phyloP scores from a whole-genome alignment of 2,888 invertebrate genomes.

The Melinopterus prodromus region DNA sequence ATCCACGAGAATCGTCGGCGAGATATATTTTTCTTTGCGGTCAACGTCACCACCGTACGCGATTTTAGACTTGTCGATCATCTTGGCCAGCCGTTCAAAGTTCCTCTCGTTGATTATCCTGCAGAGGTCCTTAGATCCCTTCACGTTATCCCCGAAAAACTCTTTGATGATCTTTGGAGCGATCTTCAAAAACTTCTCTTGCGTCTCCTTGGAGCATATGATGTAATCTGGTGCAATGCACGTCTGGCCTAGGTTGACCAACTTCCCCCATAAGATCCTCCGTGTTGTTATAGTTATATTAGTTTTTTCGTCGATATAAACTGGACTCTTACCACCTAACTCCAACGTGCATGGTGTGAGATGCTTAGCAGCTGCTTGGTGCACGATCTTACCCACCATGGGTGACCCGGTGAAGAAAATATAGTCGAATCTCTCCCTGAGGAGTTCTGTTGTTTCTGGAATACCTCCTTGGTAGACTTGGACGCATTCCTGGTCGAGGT shows the following conservation, averaged over 20 bases:
- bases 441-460: slow-evolving; percentile 71
- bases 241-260: slow-evolving; percentile 91
- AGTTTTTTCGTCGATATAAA: slow-evolving; percentile 82
- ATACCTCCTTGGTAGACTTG: slow-evolving; percentile 73
- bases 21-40: slow-evolving; percentile 78
- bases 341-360: slow-evolving; percentile 79
- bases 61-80: slow-evolving; percentile 74
- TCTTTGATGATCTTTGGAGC: slow-evolving; percentile 71
- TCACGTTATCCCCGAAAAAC: slow-evolving; percentile 85
- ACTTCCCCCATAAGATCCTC: slow-evolving; percentile 94
- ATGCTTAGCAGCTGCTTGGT: slow-evolving; percentile 73
- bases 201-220: slow-evolving; percentile 80
- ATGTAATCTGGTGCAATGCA: slow-evolving; percentile 97
- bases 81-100: slow-evolving; percentile 77
- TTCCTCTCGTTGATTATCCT: slow-evolving; percentile 87
- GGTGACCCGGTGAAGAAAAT: slow-evolving; percentile 80
- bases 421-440: slow-evolving; percentile 76
- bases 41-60: slow-evolving; percentile 83
- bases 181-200: slow-evolving; percentile 64
- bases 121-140: slow-evolving; percentile 82
- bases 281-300: slow-evolving; percentile 80
- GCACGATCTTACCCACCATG: slow-evolving; percentile 72
- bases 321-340: slow-evolving; percentile 69
- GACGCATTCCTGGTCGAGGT: slow-evolving; percentile 90
- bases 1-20: slow-evolving; percentile 83